Base-by-base conservation (phyloP, 2,888 invertebrate genomes). In the Cetonia aurata region DNA sequence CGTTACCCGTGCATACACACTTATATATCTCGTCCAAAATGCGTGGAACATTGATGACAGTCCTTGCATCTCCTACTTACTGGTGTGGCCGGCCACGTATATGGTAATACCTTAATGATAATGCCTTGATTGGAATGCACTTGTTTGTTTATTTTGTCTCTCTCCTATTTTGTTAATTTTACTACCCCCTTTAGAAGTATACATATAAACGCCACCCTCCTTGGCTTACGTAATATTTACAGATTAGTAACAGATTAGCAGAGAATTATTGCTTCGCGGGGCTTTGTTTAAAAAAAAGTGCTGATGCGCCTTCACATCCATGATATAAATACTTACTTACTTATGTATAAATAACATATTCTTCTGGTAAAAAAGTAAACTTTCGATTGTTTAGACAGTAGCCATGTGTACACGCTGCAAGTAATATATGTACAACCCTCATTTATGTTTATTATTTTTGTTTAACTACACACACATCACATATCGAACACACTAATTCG, bases 321-420 rank as follows among this genome's bases (percentile, higher is more conserved):
- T 15, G 50, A 48, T 52, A 48, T 46, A 60, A 31, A 15, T 60
- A 60, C 44, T 50, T 50, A 19, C 13, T 50, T 3, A 50, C 19
- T 10, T 62, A 59, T 37, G 37, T 59, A 60, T 48, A 37, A 37
- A 42, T 57, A 42, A 41, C 41, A 42, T 57, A 10, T 42, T 42
- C 15, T 41, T 57, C 42, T 65, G 37, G 37, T 37, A 37, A 10
- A 37, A 50, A 13, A 50, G 62, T 65, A 50, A 65, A 37, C 8
- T 37, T 8, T 3, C 1, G 6, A 37, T 37, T 37, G 48, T 60
- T 65, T 65, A 42, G 57, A 17, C 57, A 37, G 62, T 65, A 65
- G 62, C n/a, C 62, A 65, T 68, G 68, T 71, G 71, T 71, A 71
- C 71, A 71, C 66, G 67, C 60, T 68, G 66, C 71, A 71, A 57